Evolutionary conservation across 2,888 invertebrate species (phyloP).

Genomic region (Pyrgus malvae): DNA sequence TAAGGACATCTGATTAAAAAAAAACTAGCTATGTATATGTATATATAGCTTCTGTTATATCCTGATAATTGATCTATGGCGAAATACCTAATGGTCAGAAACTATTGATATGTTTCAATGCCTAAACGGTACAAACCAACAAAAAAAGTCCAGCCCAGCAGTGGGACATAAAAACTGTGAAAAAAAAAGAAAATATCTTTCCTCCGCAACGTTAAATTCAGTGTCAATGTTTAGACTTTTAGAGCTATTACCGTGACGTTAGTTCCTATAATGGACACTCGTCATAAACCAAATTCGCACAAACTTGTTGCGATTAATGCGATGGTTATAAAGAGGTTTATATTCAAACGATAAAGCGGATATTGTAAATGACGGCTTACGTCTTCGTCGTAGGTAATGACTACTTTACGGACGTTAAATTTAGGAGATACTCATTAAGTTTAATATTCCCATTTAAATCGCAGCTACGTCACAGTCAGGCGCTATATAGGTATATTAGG

Average conservation of each 20-base stretch:
- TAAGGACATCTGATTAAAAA: no score
- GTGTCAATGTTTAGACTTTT: not conserved
- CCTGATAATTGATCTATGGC: no score
- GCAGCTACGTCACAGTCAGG: constrained; percentile 9
- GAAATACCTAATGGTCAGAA: no score
- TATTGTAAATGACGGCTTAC: constrained; percentile 66
- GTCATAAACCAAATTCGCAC: constrained; percentile 51
- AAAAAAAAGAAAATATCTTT: no score
- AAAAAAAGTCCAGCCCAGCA: no score
- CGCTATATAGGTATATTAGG: no score
- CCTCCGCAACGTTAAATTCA: not conserved
- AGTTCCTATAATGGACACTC: constrained; percentile 36
- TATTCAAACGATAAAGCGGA: constrained; percentile 75
- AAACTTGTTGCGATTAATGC: constrained; percentile 62
- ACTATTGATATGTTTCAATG: no score
- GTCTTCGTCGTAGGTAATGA: constrained; percentile 58
- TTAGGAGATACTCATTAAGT: constrained; percentile 61
- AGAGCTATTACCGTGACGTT: not conserved
- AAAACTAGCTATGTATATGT: no score
- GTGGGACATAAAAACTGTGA: no score
- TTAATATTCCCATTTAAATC: constrained; percentile 49
- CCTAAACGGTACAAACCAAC: no score
- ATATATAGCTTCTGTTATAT: no score
- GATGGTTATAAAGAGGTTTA: constrained; percentile 67
- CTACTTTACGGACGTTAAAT: constrained; percentile 69